These are phyloP conservation scores for Epinephelus lanceolatus DNA, from an alignment of 2,113 vertebrate genomes.

Conservation along the genomic window DNA sequence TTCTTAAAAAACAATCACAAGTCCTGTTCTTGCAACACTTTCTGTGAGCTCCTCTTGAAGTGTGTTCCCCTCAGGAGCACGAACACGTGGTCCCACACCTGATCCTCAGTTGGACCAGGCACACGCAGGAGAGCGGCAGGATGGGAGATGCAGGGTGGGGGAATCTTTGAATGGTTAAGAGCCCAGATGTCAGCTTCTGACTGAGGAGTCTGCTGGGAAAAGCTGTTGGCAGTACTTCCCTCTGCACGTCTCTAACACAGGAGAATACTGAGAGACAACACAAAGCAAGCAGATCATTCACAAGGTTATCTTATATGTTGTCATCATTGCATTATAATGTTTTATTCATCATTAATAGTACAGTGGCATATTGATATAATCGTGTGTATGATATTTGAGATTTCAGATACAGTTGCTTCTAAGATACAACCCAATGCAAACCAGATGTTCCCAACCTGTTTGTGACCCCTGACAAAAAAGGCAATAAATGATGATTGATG, in stretches of 20 bases:
- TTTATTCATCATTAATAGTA: not conserved
- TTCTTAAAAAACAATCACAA: not conserved
- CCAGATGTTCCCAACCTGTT: too few species aligned
- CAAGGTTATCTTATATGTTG: not conserved
- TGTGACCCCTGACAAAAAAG: too few species aligned
- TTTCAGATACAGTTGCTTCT: not conserved
- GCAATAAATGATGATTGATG: too few species aligned
- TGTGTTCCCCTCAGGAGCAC: slow-evolving; percentile 4
- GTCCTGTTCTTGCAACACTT: slow-evolving; percentile 9
- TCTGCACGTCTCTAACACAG: not conserved
- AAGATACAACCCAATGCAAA: too few species aligned
- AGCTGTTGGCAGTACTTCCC: not conserved
- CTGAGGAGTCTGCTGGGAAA: slow-evolving; percentile 35
- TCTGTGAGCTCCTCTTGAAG: slow-evolving; percentile 13
- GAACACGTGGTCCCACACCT: slow-evolving; percentile 23
- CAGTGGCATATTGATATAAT: not conserved
- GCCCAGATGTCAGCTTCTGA: slow-evolving; percentile 47
- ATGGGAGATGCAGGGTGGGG: slow-evolving; percentile 28
- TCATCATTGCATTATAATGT: not conserved
- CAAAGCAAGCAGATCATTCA: not conserved
- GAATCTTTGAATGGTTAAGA: slow-evolving; percentile 12
- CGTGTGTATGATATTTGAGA: not conserved
- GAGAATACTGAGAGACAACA: slow-evolving; percentile 14
- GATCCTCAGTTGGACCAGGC: slow-evolving; percentile 21
- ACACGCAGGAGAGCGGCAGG: slow-evolving; percentile 13